These are phyloP conservation scores for Physocephala rufipes DNA, from an alignment of 2,888 invertebrate species.

Conservation along the genomic window DNA sequence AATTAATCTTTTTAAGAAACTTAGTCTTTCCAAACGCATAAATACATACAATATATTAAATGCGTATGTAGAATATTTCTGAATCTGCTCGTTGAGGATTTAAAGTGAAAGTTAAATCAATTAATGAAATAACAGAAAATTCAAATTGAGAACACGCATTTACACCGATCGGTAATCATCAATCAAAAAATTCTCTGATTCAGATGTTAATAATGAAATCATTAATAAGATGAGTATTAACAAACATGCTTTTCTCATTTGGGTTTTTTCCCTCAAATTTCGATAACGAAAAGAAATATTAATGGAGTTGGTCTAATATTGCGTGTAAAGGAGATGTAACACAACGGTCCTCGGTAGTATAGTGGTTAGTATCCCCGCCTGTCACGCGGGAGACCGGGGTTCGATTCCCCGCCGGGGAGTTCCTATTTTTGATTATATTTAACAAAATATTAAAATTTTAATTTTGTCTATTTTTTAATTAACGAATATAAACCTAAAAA, in stretches of 20 bases:
- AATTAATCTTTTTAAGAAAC: too few relatives aligned
- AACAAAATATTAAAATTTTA: background rate
- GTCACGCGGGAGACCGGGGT: slow-evolving; percentile 63
- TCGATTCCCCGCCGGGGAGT: slow-evolving; percentile 62
- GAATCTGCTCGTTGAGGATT: background rate
- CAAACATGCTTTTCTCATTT: too few relatives aligned
- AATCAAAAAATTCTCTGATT: background rate
- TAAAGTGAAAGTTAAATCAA: background rate
- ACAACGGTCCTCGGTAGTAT: slow-evolving; percentile 57
- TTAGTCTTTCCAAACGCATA: too few relatives aligned
- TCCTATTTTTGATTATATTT: background rate
- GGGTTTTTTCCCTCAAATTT: too few relatives aligned
- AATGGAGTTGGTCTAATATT: background rate
- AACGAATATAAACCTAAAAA: too few relatives aligned
- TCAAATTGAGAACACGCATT: background rate
- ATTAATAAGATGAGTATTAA: too few relatives aligned
- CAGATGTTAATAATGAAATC: too few relatives aligned
- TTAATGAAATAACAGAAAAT: background rate
- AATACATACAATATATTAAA: too few relatives aligned
- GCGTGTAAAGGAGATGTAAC: background rate
- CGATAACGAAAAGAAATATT: too few relatives aligned
- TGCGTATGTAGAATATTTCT: too few relatives aligned
- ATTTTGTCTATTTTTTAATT: background rate
- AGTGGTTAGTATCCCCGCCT: slow-evolving; percentile 63
- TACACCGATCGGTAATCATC: too few relatives aligned